Percentiles rank a stretch among this genome's conserved stretches.
phyloP scores from a whole-genome alignment of 2,797 vertebrate species.

The Phataginus tricuspis region DNA sequence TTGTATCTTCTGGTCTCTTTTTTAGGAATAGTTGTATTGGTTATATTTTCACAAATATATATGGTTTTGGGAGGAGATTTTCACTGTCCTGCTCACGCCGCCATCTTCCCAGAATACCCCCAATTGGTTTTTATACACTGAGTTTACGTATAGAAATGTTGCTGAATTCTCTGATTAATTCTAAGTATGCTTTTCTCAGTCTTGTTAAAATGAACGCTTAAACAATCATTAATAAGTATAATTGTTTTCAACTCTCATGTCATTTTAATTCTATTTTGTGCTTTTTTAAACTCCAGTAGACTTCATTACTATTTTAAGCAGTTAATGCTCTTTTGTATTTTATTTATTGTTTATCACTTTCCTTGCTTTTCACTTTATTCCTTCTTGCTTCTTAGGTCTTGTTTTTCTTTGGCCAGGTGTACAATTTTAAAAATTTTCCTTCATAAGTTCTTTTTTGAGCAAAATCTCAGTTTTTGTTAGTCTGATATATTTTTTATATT shows the following conservation, averaged over 20 bases:
- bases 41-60: too few species aligned
- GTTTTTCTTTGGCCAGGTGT: not conserved
- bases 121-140: not conserved
- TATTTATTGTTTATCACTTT: not conserved
- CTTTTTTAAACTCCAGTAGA: not conserved
- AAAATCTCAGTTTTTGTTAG: not conserved
- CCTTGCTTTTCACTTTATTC: not conserved
- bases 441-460: not conserved
- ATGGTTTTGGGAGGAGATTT: too few species aligned
- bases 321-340: not conserved
- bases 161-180: not conserved
- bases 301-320: not conserved
- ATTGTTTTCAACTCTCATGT: not conserved
- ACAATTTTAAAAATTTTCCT: not conserved
- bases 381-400: not conserved
- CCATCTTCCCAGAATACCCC: too few species aligned
- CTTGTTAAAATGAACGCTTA: not conserved
- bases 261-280: not conserved
- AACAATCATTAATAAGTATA: not conserved
- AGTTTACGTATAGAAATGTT: not conserved
- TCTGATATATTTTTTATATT: not conserved
- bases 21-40: too few species aligned
- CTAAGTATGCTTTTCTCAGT: not conserved
- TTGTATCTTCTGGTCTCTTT: too few species aligned
- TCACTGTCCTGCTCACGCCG: too few species aligned